Conservation (phyloP, 2,797 vertebrate genomes). For the Enteromius fasciolatus region DNA sequence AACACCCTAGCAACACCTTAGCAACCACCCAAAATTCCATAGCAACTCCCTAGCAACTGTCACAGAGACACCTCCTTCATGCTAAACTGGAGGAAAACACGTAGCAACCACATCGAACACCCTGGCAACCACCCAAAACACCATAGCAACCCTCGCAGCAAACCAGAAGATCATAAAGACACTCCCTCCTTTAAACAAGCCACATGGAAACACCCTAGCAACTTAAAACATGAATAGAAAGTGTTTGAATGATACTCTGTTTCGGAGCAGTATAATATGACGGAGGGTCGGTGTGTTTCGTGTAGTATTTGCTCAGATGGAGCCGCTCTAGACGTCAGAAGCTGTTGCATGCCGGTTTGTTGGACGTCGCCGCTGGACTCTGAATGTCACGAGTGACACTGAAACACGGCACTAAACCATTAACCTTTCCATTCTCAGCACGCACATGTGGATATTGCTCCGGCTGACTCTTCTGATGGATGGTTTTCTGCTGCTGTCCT, state of each 20-base stretch:
- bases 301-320: not conserved
- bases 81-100: too few species aligned
- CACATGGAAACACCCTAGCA: not conserved
- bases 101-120: too few species aligned
- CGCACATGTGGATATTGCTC: not conserved
- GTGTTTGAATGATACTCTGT: not conserved
- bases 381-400: constrained; percentile 11
- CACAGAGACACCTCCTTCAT: too few species aligned
- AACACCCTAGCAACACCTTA: not conserved
- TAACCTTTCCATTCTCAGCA: not conserved
- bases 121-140: too few species aligned
- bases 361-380: not conserved
- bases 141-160: not conserved
- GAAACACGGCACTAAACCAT: constrained; percentile 16
- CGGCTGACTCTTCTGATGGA: constrained; percentile 38
- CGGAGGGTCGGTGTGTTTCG: not conserved
- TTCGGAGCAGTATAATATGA: not conserved
- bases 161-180: not conserved
- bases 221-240: not conserved
- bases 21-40: not conserved
- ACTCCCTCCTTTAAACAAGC: not conserved
- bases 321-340: not conserved
- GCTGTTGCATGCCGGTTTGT: not conserved
- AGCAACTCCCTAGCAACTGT: not conserved
- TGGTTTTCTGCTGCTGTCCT: constrained; percentile 22